Percentiles rank a stretch among this genome's conserved stretches.
Conservation (phyloP, 2,797 vertebrate species). For the Clarias fuscus region DNA sequence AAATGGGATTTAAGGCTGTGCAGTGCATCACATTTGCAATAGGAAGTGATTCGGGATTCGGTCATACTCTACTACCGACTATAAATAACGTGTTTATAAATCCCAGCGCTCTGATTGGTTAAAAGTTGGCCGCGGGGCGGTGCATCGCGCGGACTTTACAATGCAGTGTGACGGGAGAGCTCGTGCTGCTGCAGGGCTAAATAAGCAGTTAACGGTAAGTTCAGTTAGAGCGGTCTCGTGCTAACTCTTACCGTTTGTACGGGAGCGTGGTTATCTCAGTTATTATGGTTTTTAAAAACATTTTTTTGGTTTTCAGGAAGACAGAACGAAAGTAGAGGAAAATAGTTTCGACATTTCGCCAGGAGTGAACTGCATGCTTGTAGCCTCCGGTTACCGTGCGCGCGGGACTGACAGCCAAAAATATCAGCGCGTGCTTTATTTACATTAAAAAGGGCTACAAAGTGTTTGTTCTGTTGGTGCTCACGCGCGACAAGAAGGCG, state of each 20-base stretch:
- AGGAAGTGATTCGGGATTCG: slow-evolving; percentile 26
- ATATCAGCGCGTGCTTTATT: background rate
- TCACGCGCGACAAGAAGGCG: background rate
- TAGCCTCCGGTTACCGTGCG: background rate
- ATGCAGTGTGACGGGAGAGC: slow-evolving; percentile 17
- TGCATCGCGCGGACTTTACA: slow-evolving; percentile 10
- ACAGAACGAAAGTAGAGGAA: background rate
- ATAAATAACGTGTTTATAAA: slow-evolving; percentile 34
- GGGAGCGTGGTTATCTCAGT: background rate
- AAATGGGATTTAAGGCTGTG: too few relatives aligned
- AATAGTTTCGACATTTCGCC: background rate
- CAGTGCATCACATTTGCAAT: background rate
- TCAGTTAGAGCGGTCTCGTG: background rate
- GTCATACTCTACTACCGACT: slow-evolving; percentile 17
- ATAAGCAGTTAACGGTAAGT: slow-evolving; percentile 43
- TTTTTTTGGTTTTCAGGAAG: background rate
- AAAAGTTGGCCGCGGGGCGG: slow-evolving; percentile 48
- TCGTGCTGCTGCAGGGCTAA: slow-evolving; percentile 19
- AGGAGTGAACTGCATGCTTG: background rate
- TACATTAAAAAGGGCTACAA: background rate
- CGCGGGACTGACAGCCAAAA: slow-evolving; percentile 33
- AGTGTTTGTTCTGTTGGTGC: background rate
- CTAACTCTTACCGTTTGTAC: background rate
- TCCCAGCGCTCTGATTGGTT: slow-evolving; percentile 50
- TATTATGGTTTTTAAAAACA: too few relatives aligned